Evolutionary conservation across 2,888 invertebrate genomes (phyloP).

Genomic region (Nineta flava): DNA sequence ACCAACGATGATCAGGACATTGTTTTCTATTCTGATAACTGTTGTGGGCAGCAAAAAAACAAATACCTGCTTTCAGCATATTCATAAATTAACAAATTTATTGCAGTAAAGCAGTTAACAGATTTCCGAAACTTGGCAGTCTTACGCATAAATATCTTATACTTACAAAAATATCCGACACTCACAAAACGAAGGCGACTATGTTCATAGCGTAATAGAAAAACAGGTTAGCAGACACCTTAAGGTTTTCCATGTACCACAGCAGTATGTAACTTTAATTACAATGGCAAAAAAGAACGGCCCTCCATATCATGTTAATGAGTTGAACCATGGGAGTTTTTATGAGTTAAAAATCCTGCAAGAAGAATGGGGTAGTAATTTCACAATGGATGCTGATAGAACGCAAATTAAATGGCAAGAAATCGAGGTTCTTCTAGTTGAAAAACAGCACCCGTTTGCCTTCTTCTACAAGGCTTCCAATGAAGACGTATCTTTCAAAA

Average conservation of each 20-base stretch:
- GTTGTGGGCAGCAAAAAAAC: conserved; percentile 17
- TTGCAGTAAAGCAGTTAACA: conserved; percentile 5
- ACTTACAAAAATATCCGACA: too few relatives aligned
- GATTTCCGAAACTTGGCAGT: conserved; percentile 10
- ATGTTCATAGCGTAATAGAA: conserved; percentile 13
- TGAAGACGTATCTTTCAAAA: background rate
- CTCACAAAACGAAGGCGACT: conserved; percentile 14
- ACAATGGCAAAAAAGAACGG: conserved; percentile 13
- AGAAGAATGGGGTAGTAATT: conserved; percentile 13
- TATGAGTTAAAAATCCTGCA: conserved; percentile 12
- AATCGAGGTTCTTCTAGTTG: conserved; percentile 13
- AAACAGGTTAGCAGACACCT: conserved; percentile 18
- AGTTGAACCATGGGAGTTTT: conserved; percentile 11
- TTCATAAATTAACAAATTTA: conserved; percentile 10
- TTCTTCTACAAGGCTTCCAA: background rate
- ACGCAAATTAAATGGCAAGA: conserved; percentile 13
- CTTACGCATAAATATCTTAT: conserved; percentile 15
- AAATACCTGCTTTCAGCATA: conserved; percentile 12
- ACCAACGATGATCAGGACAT: conserved; percentile 10
- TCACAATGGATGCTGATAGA: conserved; percentile 12
- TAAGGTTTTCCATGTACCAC: conserved; percentile 16
- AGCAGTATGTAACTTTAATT: conserved; percentile 13
- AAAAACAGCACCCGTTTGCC: conserved; percentile 5
- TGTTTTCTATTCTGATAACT: conserved; percentile 19
- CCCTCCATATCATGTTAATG: conserved; percentile 10